A percentile compares a stretch with the other conserved stretches of the same genome.
Conservation (phyloP, 2,888 invertebrate genomes). For the Chromoteleia sp. region DNA sequence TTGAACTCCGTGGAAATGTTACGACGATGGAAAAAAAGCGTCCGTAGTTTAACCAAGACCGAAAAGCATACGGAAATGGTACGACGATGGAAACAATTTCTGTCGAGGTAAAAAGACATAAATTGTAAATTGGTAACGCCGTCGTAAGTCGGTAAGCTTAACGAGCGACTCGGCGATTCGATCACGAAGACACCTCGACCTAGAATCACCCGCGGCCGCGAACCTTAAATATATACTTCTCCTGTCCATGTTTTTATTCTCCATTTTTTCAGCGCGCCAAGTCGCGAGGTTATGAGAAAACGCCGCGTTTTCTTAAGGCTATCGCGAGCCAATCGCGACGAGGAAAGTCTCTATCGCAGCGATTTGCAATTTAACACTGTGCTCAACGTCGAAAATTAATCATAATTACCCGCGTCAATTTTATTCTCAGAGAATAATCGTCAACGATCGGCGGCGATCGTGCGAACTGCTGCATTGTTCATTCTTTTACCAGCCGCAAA, state of each 20-base stretch:
- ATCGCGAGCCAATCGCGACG: conserved; percentile 61
- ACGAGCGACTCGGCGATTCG: conserved; percentile 67
- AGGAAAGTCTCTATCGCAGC: conserved; percentile 57
- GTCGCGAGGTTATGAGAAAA: conserved; percentile 66
- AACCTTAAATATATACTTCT: conserved; percentile 63
- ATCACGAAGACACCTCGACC: conserved; percentile 74
- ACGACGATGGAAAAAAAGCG: no score
- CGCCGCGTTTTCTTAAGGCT: conserved; percentile 55
- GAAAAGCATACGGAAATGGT: no score
- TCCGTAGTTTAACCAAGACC: no score
- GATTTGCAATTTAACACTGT: conserved; percentile 54
- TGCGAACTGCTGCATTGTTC: conserved; percentile 39
- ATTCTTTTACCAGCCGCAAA: no score
- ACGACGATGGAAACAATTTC: no score
- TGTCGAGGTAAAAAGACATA: no score
- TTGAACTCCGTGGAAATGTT: no score
- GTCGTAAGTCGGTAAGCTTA: conserved; percentile 68
- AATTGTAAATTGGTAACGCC: conserved; percentile 65
- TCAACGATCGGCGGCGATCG: conserved; percentile 27
- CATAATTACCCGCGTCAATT: conserved; percentile 55
- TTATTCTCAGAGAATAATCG: conserved; percentile 31
- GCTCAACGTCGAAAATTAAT: conserved; percentile 60
- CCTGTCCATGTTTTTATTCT: conserved; percentile 47
- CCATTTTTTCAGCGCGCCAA: conserved; percentile 41
- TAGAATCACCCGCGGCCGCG: conserved; percentile 71